Base-by-base conservation (phyloP, 2,797 vertebrate species). In the Thunnus albacares region DNA sequence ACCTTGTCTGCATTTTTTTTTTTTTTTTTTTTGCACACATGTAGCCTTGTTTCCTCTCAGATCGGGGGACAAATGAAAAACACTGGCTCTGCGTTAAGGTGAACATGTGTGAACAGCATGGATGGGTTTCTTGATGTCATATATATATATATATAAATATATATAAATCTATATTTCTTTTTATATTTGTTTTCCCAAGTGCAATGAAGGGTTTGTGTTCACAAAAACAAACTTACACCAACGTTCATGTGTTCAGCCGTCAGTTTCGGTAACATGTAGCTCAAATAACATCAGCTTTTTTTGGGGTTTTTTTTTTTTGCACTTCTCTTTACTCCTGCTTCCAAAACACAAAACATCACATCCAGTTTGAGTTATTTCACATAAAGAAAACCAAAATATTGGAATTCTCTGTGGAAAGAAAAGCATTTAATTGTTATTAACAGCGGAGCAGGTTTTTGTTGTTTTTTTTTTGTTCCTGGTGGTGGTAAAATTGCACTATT, bases 401-500 rank as follows among this genome's bases (percentile, higher is more conserved):
- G 6, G 17, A 14, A 45, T 17, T 47, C 33, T 75, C 38, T n/a
- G 65, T 72, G 33, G 51, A 56, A 26, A 9, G 41, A 47, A 60
- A 51, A 56, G 57, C 63, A 35, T 55, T 41, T 18, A 28, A 13
- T 12, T 69, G 60, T 47, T 22, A 22, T 53, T 10, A 17, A 17
- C 8, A 15, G 26, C 3, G 59, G 30, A 71, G 43, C 22, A 5
- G 62, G 67, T 84, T 69, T 75, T 15, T 33, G 5, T 47, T 47
- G 43, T 15, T 47, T 47, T 3, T 76, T 81, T 83, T 22, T 17
- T 83, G 85, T 84, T 87, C 71, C 87, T 85, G 85, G 81, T 90
- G 87, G 75, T 87, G 84, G 79, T 86, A 35, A 43, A 89, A 22
- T 91, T 88, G 87, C 85, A 92, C 93, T 92, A 88, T 90, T 87